A percentile compares a stretch with the other conserved stretches of the same genome.
These are phyloP conservation scores for Philopedon plagiatum DNA, from an alignment of 2,888 invertebrate species.

Conservation along the genomic window DNA sequence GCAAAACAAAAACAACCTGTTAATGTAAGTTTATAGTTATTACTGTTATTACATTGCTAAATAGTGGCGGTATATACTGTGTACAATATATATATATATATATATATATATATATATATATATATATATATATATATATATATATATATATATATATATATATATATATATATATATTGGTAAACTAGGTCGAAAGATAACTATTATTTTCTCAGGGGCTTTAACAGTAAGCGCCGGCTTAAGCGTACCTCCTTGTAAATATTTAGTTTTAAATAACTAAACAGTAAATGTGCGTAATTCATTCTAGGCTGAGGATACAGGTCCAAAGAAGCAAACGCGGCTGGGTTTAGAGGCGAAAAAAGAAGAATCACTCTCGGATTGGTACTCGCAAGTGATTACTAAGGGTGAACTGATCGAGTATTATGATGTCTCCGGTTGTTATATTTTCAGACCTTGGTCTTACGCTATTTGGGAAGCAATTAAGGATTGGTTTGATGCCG, in stretches of 20 bases:
- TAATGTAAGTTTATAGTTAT: constrained; percentile 10
- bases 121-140: no score
- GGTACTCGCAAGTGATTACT: constrained; percentile 96
- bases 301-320: constrained; percentile 67
- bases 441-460: constrained; percentile 98
- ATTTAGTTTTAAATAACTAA: no score
- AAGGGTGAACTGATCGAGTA: constrained; percentile 99
- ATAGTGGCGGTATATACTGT: no score
- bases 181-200: no score
- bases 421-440: constrained; percentile 99
- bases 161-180: no score
- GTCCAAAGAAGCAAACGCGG: constrained; percentile 90
- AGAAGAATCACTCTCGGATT: constrained; percentile 93
- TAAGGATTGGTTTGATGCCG: constrained; percentile 85
- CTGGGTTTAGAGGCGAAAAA: constrained; percentile 95
- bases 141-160: no score
- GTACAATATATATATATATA: no score
- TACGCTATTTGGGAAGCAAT: constrained; percentile 96
- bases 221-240: no score
- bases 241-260: no score
- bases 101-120: no score
- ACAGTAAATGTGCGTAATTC: constrained; percentile 4
- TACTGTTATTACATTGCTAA: no score
- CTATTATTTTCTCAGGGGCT: no score
- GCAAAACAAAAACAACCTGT: constrained; percentile 57